Evolutionary conservation across 2,888 invertebrate species (phyloP).

Genomic region (Lissocephala sabroskyi): DNA sequence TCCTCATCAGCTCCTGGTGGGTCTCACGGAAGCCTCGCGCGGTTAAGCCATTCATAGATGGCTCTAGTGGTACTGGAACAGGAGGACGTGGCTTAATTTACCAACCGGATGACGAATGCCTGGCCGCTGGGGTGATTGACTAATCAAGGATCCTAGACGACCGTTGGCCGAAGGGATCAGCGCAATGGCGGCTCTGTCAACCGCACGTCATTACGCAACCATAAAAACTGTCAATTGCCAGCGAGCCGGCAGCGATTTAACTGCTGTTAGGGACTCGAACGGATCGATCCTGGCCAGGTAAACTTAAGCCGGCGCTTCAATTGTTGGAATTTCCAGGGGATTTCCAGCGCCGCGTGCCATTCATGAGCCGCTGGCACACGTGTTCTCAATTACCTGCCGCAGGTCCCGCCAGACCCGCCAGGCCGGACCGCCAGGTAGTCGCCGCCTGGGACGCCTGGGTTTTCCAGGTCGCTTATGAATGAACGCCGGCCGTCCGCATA

Average conservation of each 20-base stretch:
- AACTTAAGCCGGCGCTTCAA: conserved; percentile 21
- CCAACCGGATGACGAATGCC: too few species aligned
- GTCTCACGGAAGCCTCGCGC: background rate
- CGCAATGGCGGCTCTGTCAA: too few species aligned
- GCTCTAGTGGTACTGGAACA: conserved; percentile 1
- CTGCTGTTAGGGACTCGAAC: conserved; percentile 6
- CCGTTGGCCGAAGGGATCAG: too few species aligned
- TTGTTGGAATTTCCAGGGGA: conserved; percentile 47
- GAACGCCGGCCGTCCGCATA: conserved; percentile 27
- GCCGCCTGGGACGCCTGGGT: conserved; percentile 13
- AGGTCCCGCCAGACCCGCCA: conserved; percentile 3
- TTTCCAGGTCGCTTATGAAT: conserved; percentile 38
- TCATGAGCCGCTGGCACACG: conserved; percentile 43
- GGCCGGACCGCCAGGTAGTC: conserved; percentile 1
- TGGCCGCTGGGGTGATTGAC: too few species aligned
- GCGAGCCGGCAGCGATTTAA: too few species aligned
- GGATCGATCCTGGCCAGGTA: background rate
- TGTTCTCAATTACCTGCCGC: conserved; percentile 43
- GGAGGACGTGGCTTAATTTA: conserved; percentile 1
- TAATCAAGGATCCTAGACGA: too few species aligned
- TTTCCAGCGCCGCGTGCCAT: conserved; percentile 36
- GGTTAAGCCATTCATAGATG: background rate
- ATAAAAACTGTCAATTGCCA: conserved; percentile 34
- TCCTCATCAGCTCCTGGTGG: conserved; percentile 18
- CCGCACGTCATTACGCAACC: conserved; percentile 40